A percentile compares a stretch with the other conserved stretches of the same genome.
Evolutionary conservation across 2,888 invertebrate species (phyloP).

Genomic region (Mylabris sibirica): DNA sequence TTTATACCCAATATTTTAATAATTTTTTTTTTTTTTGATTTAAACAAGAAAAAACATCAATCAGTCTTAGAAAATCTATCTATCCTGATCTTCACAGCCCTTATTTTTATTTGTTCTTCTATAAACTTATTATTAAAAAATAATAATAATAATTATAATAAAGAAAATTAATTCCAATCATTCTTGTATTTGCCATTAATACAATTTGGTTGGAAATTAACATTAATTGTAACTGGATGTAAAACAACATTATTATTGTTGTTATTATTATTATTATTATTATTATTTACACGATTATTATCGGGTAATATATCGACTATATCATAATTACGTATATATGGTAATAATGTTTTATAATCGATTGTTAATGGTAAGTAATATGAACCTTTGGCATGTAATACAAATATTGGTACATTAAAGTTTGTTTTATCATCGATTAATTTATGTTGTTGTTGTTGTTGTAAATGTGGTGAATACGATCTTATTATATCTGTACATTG

Average conservation of each 20-base stretch:
- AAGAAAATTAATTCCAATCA: slow-evolving; percentile 28
- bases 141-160: slow-evolving; percentile 4
- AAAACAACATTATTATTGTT: slow-evolving; percentile 71
- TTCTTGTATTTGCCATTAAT: slow-evolving; percentile 43
- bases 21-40: too few relatives aligned
- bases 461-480: slow-evolving; percentile 39
- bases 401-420: slow-evolving; percentile 84
- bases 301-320: slow-evolving; percentile 65
- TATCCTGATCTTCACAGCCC: slow-evolving; percentile 56
- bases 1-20: slow-evolving; percentile 1
- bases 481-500: slow-evolving; percentile 23
- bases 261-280: too few relatives aligned
- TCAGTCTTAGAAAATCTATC: slow-evolving; percentile 50
- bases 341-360: slow-evolving; percentile 75
- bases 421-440: slow-evolving; percentile 48
- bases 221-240: slow-evolving; percentile 89
- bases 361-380: slow-evolving; percentile 89
- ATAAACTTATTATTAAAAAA: too few relatives aligned
- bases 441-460: slow-evolving; percentile 30
- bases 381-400: slow-evolving; percentile 85
- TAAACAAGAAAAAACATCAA: slow-evolving; percentile 16
- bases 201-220: slow-evolving; percentile 70
- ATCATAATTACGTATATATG: slow-evolving; percentile 72
- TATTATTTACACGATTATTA: slow-evolving; percentile 55
- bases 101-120: slow-evolving; percentile 29